These are phyloP conservation scores for Cynopterus brachyotis DNA, from an alignment of 2,113 vertebrate genomes.

Conservation along the genomic window DNA sequence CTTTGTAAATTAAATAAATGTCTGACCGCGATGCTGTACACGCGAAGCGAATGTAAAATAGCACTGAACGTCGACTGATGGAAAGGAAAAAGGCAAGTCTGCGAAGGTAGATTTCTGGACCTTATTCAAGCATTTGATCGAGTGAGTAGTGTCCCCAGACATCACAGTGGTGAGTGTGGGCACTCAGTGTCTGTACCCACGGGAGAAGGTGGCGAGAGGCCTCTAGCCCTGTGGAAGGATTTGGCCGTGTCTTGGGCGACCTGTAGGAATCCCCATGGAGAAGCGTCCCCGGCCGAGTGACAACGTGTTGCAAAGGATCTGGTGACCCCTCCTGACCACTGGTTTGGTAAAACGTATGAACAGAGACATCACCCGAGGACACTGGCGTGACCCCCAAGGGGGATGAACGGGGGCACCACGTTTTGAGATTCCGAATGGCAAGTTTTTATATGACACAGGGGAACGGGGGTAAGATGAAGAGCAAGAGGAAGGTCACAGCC, in stretches of 20 bases:
- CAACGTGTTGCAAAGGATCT: neutral
- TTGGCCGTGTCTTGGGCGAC: neutral
- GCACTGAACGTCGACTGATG: no score
- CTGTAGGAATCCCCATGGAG: neutral
- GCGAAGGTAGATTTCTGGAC: neutral
- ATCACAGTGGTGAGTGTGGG: fast-evolving
- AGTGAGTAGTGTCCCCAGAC: neutral
- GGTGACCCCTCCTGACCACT: neutral
- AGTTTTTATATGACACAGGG: neutral
- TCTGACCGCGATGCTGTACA: no score
- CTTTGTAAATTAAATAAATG: no score
- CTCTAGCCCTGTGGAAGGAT: neutral
- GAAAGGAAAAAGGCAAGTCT: no score
- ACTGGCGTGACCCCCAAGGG: neutral
- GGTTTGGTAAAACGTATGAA: neutral
- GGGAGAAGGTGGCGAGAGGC: neutral
- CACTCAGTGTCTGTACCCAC: neutral
- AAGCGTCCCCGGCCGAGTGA: neutral
- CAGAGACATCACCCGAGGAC: neutral
- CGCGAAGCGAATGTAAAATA: no score
- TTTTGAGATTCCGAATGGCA: neutral
- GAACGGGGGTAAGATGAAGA: neutral
- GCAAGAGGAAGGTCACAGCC: neutral
- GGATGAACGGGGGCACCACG: neutral
- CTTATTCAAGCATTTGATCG: neutral